Evolutionary conservation across 2,888 invertebrate genomes (phyloP).

Genomic region (Cephus runcator): DNA sequence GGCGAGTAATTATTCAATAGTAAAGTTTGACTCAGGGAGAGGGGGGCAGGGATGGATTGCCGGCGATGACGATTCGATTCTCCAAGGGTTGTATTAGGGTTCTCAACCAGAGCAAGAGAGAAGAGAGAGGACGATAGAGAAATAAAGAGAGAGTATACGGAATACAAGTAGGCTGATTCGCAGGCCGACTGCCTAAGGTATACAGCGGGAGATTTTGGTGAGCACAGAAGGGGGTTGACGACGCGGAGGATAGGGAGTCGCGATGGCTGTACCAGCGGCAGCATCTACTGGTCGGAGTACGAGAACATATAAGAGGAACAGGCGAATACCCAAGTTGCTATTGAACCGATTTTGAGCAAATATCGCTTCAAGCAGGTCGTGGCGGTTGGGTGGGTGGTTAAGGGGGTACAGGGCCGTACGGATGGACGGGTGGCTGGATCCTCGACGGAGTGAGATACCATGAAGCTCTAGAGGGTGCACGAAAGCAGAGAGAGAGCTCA

Average conservation of each 20-base stretch:
- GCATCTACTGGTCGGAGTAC: neutral
- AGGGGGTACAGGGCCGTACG: slow-evolving; percentile 24
- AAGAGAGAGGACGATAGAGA: neutral
- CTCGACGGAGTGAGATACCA: slow-evolving; percentile 25
- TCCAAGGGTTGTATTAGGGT: neutral
- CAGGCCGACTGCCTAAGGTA: neutral
- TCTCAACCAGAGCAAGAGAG: neutral
- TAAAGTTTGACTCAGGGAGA: slow-evolving; percentile 38
- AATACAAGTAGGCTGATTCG: neutral
- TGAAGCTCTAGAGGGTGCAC: slow-evolving; percentile 14
- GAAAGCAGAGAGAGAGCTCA: slow-evolving; percentile 51
- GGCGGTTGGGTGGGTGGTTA: slow-evolving; percentile 36
- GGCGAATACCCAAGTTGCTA: slow-evolving; percentile 64
- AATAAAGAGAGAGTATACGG: neutral
- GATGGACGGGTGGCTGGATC: slow-evolving; percentile 20
- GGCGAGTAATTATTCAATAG: slow-evolving; percentile 46
- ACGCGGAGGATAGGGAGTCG: neutral
- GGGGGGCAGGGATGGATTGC: slow-evolving; percentile 33
- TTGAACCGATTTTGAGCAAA: slow-evolving; percentile 66
- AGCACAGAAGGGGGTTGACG: neutral
- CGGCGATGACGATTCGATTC: slow-evolving; percentile 35
- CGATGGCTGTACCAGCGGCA: neutral
- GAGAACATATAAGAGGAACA: slow-evolving; percentile 54
- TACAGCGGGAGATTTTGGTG: neutral
- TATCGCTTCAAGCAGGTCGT: slow-evolving; percentile 61